A percentile compares a stretch with the other conserved stretches of the same genome.
Evolutionary conservation across 1,140 invertebrate genomes (phyloP).

Genomic region (Pentalonia nigronervosa): DNA sequence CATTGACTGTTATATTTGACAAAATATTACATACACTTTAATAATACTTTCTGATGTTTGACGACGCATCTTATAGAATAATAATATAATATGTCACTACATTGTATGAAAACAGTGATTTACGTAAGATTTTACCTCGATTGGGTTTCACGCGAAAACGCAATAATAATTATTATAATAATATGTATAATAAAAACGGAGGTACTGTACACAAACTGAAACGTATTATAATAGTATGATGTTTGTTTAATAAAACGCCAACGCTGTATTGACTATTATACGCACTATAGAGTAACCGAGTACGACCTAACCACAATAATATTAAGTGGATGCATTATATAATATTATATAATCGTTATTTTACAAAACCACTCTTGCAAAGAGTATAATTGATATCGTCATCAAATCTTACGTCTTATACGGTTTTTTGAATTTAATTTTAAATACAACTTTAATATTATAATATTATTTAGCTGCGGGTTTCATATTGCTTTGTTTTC

Average conservation of each 20-base stretch:
- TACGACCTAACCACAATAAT: background rate
- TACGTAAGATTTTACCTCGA: background rate
- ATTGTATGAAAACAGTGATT: background rate
- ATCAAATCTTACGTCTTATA: background rate
- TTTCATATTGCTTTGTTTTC: background rate
- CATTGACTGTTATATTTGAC: background rate
- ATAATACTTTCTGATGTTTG: background rate
- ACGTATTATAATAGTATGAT: background rate
- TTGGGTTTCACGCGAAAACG: background rate
- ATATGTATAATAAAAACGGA: background rate
- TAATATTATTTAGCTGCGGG: background rate
- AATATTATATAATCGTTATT: background rate
- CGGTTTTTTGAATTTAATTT: background rate
- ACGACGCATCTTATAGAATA: background rate
- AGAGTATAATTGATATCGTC: background rate
- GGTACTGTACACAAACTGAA: background rate
- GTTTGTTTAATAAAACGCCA: background rate
- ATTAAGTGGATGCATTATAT: background rate
- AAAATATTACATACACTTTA: background rate
- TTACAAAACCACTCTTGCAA: background rate
- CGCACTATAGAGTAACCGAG: background rate
- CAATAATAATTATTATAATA: background rate
- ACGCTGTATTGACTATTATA: background rate
- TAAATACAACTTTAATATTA: background rate
- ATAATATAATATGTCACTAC: background rate